Evolutionary conservation across 2,797 vertebrate genomes (phyloP).

Genomic region (Cottoperca gobio): DNA sequence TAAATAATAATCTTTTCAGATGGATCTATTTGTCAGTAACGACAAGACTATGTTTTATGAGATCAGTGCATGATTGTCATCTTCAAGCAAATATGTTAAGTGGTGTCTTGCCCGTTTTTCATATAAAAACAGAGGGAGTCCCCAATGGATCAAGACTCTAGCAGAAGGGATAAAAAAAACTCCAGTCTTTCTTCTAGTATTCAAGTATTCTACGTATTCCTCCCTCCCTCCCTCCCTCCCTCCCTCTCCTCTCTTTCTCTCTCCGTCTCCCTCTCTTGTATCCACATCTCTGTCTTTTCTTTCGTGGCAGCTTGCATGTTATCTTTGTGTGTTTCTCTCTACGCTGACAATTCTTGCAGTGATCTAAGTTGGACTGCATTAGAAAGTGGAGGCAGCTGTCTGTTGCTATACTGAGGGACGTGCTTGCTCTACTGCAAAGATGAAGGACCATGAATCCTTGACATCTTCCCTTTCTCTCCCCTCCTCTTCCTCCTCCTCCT

Average conservation of each 20-base stretch:
- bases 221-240: constrained; percentile 54
- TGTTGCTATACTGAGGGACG: constrained; percentile 98
- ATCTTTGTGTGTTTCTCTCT: constrained; percentile 97
- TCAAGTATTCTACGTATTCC: constrained; percentile 78
- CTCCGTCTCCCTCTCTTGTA: constrained; percentile 66
- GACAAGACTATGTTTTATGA: constrained; percentile 88
- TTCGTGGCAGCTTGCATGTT: constrained; percentile 97
- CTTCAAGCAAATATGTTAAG: constrained; percentile 99
- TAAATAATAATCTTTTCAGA: constrained; percentile 92
- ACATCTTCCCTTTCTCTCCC: constrained; percentile 90
- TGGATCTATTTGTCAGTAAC: constrained; percentile 93
- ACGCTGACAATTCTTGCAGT: constrained; percentile 97
- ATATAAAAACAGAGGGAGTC: constrained; percentile 90
- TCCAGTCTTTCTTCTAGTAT: constrained; percentile 91
- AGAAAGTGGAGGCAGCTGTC: constrained; percentile 99
- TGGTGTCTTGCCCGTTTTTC: constrained; percentile 94
- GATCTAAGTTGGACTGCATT: constrained; percentile 99
- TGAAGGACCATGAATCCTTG: constrained; percentile 99
- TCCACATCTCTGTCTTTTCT: constrained; percentile 78
- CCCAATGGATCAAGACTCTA: constrained; percentile 92
- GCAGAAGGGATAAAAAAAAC: constrained; percentile 86
- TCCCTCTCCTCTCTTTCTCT: constrained; percentile 16
- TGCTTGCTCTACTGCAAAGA: constrained; percentile 99
- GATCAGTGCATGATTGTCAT: constrained; percentile 95
- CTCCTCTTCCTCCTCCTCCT: constrained; percentile 87